phyloP scores from a whole-genome alignment of 2,888 invertebrate species.

The Maniola hyperantus region DNA sequence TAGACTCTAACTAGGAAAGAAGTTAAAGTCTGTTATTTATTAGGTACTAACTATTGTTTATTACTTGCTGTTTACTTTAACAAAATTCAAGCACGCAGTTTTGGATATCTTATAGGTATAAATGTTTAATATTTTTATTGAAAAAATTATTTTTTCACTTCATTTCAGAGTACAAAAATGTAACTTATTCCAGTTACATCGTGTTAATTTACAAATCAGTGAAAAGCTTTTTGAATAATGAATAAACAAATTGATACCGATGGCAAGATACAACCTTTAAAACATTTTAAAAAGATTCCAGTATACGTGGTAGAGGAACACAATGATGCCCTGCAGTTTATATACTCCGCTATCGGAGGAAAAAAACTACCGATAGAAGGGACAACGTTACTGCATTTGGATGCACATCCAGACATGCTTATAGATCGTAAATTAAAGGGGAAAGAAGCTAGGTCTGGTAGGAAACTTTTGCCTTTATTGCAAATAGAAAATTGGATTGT shows the following conservation, averaged over 20 bases:
- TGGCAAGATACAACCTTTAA: constrained; percentile 44
- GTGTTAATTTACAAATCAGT: not conserved
- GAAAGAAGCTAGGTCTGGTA: constrained; percentile 88
- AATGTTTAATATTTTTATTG: too few relatives aligned
- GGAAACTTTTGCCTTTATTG: constrained; percentile 86
- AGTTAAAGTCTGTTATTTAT: too few relatives aligned
- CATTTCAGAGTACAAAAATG: constrained; percentile 10
- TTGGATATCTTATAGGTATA: too few relatives aligned
- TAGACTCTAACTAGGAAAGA: not conserved
- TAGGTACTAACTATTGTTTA: not conserved
- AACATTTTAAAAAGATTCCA: constrained; percentile 86
- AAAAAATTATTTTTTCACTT: not conserved
- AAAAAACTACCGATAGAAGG: constrained; percentile 90
- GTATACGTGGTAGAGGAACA: constrained; percentile 91
- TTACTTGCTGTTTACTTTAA: not conserved
- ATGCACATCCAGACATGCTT: constrained; percentile 96
- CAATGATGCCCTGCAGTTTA: constrained; percentile 89
- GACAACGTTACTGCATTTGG: constrained; percentile 91
- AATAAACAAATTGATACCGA: not conserved
- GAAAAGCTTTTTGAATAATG: not conserved
- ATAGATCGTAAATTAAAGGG: constrained; percentile 90
- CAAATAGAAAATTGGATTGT: constrained; percentile 98
- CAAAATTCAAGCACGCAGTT: too few relatives aligned
- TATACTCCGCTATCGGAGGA: constrained; percentile 90
- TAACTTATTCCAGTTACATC: too few relatives aligned